A percentile compares a stretch with the other conserved stretches of the same genome.
These are phyloP conservation scores for Tylochromis polylepis DNA, from an alignment of 2,113 vertebrate genomes.

Conservation along the genomic window DNA sequence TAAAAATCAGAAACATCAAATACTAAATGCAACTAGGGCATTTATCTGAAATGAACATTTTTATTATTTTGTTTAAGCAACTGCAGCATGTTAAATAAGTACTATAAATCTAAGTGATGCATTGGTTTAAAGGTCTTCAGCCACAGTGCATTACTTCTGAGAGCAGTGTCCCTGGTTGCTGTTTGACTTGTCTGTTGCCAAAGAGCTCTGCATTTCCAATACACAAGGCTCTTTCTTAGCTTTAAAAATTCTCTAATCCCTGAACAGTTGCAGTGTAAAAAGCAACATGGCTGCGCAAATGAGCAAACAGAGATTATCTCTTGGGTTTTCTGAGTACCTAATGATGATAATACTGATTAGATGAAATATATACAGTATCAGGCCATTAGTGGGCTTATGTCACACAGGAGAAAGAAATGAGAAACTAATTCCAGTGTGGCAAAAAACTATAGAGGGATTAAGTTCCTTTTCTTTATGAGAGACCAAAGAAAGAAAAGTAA, in stretches of 20 bases:
- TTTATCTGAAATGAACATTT: neutral
- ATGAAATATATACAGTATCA: slow-evolving; percentile 1
- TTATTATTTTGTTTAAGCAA: neutral
- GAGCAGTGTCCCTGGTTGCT: neutral
- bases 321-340: slow-evolving; percentile 1
- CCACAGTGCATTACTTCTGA: neutral
- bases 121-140: neutral
- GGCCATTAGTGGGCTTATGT: slow-evolving; percentile 15
- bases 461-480: neutral
- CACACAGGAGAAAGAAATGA: neutral
- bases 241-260: slow-evolving; percentile 8
- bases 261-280: slow-evolving; percentile 19
- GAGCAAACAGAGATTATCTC: slow-evolving; percentile 9
- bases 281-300: slow-evolving; percentile 6
- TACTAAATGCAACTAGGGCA: neutral
- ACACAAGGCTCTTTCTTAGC: neutral
- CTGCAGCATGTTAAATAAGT: neutral
- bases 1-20: neutral
- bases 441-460: neutral
- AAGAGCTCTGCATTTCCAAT: neutral
- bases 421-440: neutral
- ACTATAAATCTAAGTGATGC: neutral
- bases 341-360: slow-evolving; percentile 43
- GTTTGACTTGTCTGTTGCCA: neutral
- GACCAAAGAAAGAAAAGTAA: neutral